Evolutionary conservation across 2,113 vertebrate genomes (phyloP), one percentile per base, ranked within the genome.

Genomic region (Coptodon bakossiorum): DNA sequence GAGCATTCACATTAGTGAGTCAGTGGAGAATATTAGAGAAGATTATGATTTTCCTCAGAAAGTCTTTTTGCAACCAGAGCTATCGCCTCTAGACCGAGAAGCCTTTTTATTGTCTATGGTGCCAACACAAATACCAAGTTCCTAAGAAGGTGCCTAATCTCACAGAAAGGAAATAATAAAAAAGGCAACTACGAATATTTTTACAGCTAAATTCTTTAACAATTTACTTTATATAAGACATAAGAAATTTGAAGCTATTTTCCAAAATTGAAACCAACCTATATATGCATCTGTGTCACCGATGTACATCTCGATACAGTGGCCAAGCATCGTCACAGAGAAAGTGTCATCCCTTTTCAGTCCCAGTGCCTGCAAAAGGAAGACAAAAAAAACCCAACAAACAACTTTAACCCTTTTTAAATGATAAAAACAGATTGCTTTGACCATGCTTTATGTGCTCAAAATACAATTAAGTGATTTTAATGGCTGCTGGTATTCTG

Each of bases 261-360:
- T 50, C 57, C 11, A 34, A 40, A 40, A 13, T 53, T 24, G 34
- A 87, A 71, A 87, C 88, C 29, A 36, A 89, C 88, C 98, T 88
- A 99, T 98, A 68, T 99, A 99, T 57, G 99, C 98, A 93, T 99
- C 98, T 1, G 98, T 98, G 95, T 99, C 98, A n/a, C 98, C 98
- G 85, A 99, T 99, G 94, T 99, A 99, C 99, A 99, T 99, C 94
- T 99, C 98, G 85, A 99, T 99, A 91, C 99, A 99, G 85, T 99
- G 98, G 48, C 98, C 99, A 24, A 99, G 98, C 99, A 99, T 99
- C 0, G 98, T 99, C 91, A 99, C 99, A 16, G 99, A 99, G 96
- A 99, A 99, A 0, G 98, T 99, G 94, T 99, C 99, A 91, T 99
- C 99, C 88, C 99, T 97, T 89, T 98, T 98, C 71, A 99, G 97